These are phyloP conservation scores for Brienomyrus longianalis DNA, from an alignment of 2,113 vertebrate species.

Conservation along the genomic window DNA sequence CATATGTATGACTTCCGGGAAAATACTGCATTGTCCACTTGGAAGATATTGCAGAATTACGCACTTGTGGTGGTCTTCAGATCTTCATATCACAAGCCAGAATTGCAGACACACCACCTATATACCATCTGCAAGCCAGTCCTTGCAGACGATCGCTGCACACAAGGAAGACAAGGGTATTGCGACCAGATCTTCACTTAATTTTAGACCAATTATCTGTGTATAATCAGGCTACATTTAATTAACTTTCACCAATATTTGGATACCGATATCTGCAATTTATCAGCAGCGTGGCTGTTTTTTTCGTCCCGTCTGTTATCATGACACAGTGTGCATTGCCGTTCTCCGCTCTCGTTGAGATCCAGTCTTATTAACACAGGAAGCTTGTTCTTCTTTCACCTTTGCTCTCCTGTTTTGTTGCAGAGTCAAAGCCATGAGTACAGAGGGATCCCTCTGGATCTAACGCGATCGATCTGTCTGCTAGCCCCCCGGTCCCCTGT, in stretches of 20 bases:
- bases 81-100: background rate
- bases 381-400: constrained; percentile 21
- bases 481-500: background rate
- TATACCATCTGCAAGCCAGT: background rate
- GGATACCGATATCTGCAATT: background rate
- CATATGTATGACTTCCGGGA: background rate
- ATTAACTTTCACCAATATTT: constrained; percentile 10
- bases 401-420: background rate
- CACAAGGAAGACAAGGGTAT: background rate
- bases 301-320: background rate
- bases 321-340: too few relatives aligned
- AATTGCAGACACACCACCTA: background rate
- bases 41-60: background rate
- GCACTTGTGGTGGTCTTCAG: background rate
- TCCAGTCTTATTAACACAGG: constrained; percentile 27
- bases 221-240: background rate
- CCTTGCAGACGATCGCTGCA: background rate
- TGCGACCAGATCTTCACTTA: background rate
- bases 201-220: background rate
- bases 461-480: background rate
- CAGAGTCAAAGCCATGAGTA: background rate
- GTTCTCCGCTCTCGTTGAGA: background rate
- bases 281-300: background rate
- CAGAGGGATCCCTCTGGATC: background rate
- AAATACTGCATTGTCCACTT: background rate